Evolutionary conservation across 2,888 invertebrate genomes (phyloP).

Genomic region (Acrocera orbiculus): DNA sequence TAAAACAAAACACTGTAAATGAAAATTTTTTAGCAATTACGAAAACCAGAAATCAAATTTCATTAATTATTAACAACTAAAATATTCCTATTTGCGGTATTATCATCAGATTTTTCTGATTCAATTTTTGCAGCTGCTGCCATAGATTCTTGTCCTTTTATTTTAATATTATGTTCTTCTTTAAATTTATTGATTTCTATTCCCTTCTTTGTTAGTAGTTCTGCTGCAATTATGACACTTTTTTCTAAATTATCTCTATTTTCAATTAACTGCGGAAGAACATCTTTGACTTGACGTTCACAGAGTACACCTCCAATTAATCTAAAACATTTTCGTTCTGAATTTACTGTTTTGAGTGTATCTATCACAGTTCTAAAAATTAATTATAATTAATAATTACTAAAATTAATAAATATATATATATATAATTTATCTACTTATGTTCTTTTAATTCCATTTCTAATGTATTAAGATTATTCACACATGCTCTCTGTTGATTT

Average conservation of each 20-base stretch:
- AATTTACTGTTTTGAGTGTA: conserved; percentile 70
- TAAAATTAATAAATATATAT: no score
- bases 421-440: conserved; percentile 41
- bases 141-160: conserved; percentile 45
- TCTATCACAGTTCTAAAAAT: conserved; percentile 73
- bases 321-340: conserved; percentile 74
- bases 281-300: conserved; percentile 80
- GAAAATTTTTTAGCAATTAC: no score
- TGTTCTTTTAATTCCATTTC: conserved; percentile 93
- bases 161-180: conserved; percentile 73
- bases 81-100: conserved; percentile 35
- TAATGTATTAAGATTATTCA: conserved; percentile 77
- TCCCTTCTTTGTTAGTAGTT: conserved; percentile 72
- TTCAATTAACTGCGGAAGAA: conserved; percentile 63
- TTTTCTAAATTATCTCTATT: conserved; percentile 67
- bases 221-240: conserved; percentile 59
- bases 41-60: not conserved
- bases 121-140: conserved; percentile 24
- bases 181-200: conserved; percentile 81
- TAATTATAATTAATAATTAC: not conserved
- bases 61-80: conserved; percentile 32
- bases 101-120: conserved; percentile 15
- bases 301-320: conserved; percentile 88
- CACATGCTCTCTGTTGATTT: conserved; percentile 70
- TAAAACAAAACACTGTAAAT: no score